These are phyloP conservation scores for Melozone crissalis DNA, from an alignment of 2,113 vertebrate genomes.

Conservation along the genomic window DNA sequence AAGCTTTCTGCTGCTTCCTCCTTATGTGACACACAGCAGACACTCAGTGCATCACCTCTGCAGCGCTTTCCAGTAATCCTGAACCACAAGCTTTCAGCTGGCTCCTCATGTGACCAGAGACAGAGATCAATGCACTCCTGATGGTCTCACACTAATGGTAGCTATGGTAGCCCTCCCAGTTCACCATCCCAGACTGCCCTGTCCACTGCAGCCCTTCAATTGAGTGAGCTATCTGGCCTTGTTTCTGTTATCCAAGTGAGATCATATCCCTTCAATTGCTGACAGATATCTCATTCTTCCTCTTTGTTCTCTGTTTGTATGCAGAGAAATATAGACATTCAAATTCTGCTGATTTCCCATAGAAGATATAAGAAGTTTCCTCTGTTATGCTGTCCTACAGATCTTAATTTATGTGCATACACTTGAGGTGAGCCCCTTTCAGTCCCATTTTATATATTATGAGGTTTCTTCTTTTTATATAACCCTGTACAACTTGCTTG, in stretches of 20 bases:
- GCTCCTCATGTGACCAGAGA: neutral
- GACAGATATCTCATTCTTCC: accelerated
- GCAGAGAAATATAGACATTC: neutral
- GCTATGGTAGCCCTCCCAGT: neutral
- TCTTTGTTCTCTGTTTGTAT: neutral
- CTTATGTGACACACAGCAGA: accelerated
- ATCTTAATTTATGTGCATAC: neutral
- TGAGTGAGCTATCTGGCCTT: neutral
- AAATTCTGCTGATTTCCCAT: neutral
- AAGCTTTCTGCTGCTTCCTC: neutral
- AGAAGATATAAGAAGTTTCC: neutral
- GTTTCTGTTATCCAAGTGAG: neutral
- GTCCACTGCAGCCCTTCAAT: neutral
- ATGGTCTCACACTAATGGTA: neutral
- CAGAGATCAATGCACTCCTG: neutral
- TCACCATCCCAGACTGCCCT: neutral
- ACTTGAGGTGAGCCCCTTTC: neutral
- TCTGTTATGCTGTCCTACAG: neutral
- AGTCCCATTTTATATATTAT: neutral
- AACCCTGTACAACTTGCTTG: neutral
- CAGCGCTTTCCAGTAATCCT: neutral
- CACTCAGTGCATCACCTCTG: neutral
- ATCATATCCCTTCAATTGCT: neutral
- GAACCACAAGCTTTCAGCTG: neutral
- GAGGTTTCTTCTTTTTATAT: neutral